Evolutionary conservation across 2,888 invertebrate species (phyloP), one percentile per base, ranked within the genome.

Genomic region (Archips xylosteana): DNA sequence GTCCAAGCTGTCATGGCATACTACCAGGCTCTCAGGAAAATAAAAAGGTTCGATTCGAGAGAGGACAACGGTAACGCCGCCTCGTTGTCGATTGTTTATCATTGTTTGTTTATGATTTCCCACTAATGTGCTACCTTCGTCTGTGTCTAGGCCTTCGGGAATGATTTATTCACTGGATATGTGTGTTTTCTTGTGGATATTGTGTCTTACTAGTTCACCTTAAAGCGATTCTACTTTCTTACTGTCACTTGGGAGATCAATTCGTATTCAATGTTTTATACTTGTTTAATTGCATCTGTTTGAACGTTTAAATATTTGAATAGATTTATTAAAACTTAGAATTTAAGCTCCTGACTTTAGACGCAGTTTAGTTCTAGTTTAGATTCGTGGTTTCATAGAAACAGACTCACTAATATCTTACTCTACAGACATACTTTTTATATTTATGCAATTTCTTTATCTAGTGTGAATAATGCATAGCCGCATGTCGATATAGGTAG

Each of bases 1-100:
- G 96, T 98, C 85, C 96, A 97, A 89, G 97, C 97, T 85, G 97
- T 97, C 88, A 97, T 97, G 97, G 97, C 97, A 87, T 97, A 97
- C 95, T 97, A 97, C 96, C 97, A 97, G 94, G 96, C 97, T 84
- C 96, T 98, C 89, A 96, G 97, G 95, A 97, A 97, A 95, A 97
- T 98, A 95, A 97, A 97, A 97, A 97, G 97, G 97, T 97, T 95
- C 94, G 95, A 87, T 85, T 80, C 81, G 80, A 80, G 82, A 80
- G 82, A 79, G 77, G 80, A 80, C 83, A 79, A 88, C 84, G 89
- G 87, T 89, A 88, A 88, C 81, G 85, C 87, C 88, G 86, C 85
- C 87, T 87, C 89, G 89, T 87, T 90, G 89, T 90, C 89, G 80
- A 84, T 90, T 88, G 80, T 88, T 85, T 85, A 83, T 88, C 82